phyloP scores from a whole-genome alignment of 2,113 vertebrate species.

The Picathartes gymnocephalus region DNA sequence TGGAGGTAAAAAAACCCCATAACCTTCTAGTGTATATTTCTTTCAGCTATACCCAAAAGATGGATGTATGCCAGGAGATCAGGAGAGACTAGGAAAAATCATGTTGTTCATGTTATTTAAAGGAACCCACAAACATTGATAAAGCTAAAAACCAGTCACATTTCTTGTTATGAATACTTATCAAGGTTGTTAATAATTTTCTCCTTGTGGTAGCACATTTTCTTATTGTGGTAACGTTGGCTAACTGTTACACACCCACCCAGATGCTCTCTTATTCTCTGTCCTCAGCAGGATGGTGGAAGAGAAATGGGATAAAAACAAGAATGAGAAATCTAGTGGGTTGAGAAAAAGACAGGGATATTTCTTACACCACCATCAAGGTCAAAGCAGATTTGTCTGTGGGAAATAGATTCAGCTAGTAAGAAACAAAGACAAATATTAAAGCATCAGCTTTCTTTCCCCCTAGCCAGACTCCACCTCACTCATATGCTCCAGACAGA shows the following conservation, averaged over 20 bases:
- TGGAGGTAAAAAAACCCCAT: background rate
- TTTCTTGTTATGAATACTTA: background rate
- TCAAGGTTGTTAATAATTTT: background rate
- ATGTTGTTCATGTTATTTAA: background rate
- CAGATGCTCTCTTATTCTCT: background rate
- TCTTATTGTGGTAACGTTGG: rapidly evolving
- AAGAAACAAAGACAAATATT: background rate
- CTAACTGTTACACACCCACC: background rate
- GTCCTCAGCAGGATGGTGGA: background rate
- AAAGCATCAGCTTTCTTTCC: background rate
- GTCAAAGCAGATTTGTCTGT: background rate
- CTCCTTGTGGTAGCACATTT: background rate
- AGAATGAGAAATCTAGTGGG: background rate
- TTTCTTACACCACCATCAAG: background rate
- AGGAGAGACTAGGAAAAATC: background rate
- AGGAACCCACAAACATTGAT: background rate
- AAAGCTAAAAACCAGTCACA: background rate
- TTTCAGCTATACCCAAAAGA: background rate
- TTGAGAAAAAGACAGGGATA: background rate
- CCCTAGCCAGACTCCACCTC: background rate
- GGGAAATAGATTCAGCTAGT: background rate
- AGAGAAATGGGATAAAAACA: background rate
- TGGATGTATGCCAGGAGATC: background rate
- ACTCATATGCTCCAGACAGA: background rate
- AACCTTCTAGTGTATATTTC: background rate